Conservation (phyloP, 2,797 vertebrate species). For the Scarus forsteni region DNA sequence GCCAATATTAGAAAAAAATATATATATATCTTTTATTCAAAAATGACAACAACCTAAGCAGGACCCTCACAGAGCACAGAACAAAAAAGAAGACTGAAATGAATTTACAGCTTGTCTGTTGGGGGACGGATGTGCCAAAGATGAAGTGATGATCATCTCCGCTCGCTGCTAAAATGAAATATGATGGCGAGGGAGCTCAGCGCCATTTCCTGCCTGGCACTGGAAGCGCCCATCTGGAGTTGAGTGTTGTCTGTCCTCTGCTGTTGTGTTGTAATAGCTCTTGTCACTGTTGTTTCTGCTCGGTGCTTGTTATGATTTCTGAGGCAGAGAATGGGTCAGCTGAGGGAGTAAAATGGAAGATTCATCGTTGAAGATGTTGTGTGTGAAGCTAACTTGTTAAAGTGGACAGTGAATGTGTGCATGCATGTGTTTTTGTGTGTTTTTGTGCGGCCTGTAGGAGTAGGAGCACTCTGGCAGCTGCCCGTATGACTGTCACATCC, state of each 20-base stretch:
- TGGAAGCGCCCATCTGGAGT: conserved; percentile 79
- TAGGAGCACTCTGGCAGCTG: conserved; percentile 54
- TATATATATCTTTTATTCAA: conserved; percentile 11
- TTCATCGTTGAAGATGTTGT: conserved; percentile 34
- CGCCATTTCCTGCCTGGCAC: conserved; percentile 77
- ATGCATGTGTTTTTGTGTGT: neutral
- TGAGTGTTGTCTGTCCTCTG: conserved; percentile 63
- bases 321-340: conserved; percentile 42
- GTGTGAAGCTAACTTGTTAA: conserved; percentile 18
- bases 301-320: conserved; percentile 46
- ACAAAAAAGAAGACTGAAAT: conserved; percentile 42
- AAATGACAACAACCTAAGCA: conserved; percentile 52
- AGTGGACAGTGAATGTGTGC: conserved; percentile 22
- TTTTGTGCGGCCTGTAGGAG: conserved; percentile 2
- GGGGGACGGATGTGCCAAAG: conserved; percentile 52
- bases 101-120: conserved; percentile 57
- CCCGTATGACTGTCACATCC: conserved; percentile 62
- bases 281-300: conserved; percentile 55
- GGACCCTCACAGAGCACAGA: conserved; percentile 45
- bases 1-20: too few relatives aligned
- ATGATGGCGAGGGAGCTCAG: conserved; percentile 62
- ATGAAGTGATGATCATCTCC: conserved; percentile 74
- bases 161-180: conserved; percentile 70
- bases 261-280: conserved; percentile 61
- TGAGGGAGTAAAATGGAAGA: conserved; percentile 15